Conservation (phyloP, 30 jellyfish, hydroid and myxozoan genomes). For the Cassiopea andromeda region DNA sequence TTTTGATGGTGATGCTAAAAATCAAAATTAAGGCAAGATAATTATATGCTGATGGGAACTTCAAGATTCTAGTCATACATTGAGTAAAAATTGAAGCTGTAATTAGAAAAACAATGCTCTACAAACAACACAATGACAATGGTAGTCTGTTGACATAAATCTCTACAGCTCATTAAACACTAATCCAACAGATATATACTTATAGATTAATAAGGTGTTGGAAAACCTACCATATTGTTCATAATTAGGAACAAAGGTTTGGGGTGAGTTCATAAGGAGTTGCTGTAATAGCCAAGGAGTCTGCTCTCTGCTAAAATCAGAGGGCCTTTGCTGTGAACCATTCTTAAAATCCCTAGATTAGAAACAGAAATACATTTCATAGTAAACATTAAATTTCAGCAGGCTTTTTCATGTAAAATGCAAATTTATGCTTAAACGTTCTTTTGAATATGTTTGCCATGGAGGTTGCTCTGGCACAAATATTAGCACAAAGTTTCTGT, state of each 20-base stretch:
- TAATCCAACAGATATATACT: no score
- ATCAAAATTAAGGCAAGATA: not conserved
- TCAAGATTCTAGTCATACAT: no score
- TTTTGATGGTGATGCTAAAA: constrained; percentile 68
- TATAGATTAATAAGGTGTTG: not conserved
- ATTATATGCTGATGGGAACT: not conserved
- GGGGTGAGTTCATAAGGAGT: constrained; percentile 60
- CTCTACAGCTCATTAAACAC: no score
- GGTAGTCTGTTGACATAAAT: no score
- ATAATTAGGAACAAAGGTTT: constrained; percentile 74
- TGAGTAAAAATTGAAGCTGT: no score
- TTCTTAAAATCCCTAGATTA: constrained; percentile 79
- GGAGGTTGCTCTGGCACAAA: no score
- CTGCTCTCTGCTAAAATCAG: constrained; percentile 39
- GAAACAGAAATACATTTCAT: not conserved
- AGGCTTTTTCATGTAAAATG: no score
- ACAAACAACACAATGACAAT: no score
- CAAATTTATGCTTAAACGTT: no score
- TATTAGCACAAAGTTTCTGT: no score
- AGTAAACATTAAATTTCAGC: not conserved
- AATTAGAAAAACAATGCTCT: no score
- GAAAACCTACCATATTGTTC: constrained; percentile 79
- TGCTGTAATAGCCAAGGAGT: constrained; percentile 76
- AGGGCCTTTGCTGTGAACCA: constrained; percentile 35
- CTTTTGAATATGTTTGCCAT: no score